phyloP scores from a whole-genome alignment of 2,888 invertebrate species.

The Drepanosiphum platanoidis region DNA sequence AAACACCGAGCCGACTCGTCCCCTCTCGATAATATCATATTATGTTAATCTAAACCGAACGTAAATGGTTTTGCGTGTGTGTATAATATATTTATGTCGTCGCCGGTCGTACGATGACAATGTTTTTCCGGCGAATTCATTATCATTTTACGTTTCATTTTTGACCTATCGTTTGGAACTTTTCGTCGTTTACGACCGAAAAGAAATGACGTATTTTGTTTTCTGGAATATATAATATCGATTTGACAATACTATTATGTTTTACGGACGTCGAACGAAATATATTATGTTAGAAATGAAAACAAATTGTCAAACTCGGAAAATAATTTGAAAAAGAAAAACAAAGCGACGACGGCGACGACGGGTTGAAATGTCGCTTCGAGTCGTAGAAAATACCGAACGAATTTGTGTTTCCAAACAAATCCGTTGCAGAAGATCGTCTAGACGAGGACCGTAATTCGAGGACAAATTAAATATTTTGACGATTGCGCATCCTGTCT shows the following conservation, averaged over 20 bases:
- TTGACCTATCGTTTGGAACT: not conserved
- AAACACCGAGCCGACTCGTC: too few species aligned
- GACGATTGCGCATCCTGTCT: not conserved
- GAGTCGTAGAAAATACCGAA: not conserved
- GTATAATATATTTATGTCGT: too few species aligned
- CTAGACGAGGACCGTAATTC: not conserved
- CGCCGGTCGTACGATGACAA: not conserved
- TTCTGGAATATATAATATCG: not conserved
- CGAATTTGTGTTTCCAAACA: not conserved
- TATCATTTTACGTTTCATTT: not conserved
- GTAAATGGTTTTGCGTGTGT: not conserved
- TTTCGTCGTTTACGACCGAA: not conserved
- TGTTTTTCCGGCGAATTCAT: not conserved
- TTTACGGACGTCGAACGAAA: too few species aligned
- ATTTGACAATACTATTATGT: not conserved
- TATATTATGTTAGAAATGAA: too few species aligned
- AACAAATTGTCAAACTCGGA: too few species aligned
- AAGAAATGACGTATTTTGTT: not conserved
- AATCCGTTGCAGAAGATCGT: not conserved
- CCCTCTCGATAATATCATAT: not conserved
- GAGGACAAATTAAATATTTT: conserved; percentile 4
- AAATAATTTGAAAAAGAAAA: too few species aligned
- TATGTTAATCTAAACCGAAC: not conserved
- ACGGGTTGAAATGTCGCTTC: not conserved
- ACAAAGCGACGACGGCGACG: too few species aligned